Evolutionary conservation across 64 coral and sea anemone species (phyloP), one percentile per base, ranked within the genome.

Genomic region (Anthopleura sola): DNA sequence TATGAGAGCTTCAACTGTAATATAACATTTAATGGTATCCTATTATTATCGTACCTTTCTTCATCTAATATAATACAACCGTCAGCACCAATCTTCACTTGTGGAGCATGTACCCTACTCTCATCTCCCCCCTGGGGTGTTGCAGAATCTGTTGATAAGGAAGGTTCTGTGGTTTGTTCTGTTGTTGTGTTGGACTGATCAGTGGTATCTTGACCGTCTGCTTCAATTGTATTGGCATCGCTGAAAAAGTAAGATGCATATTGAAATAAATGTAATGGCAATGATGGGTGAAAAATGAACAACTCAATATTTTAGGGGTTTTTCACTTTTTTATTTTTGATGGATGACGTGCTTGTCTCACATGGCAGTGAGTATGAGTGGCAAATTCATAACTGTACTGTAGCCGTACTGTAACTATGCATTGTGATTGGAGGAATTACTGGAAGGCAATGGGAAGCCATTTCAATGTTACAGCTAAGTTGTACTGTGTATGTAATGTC

Each of bases 1-100:
- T n/a, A n/a, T n/a, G n/a, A n/a, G n/a, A n/a, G n/a, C n/a, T n/a
- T n/a, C n/a, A n/a, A n/a, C n/a, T n/a, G n/a, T n/a, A n/a, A n/a
- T n/a, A n/a, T n/a, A n/a, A n/a, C n/a, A n/a, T n/a, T n/a, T 44
- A 44, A 44, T 44, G 1, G 40, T 44, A 44, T 2, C 40, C 40
- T 44, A 53, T 53, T 55, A 71, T 4, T 75, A 46, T n/a, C n/a
- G 26, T 49, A 98, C 97, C 97, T 99, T 90, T 99, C 97, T 54
- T 99, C 97, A 82, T 99, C 97, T 31, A 99, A 26, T 4, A 99
- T 94, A 50, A 99, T 99, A 68, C 78, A 83, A 16, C 97, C 97
- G 38, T 99, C 97, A 48, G 90, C 97, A 82, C 86, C 90, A 55
- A 99, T 88, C 36, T 91, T 99, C 6, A 99, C 97, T 38, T 88